Conservation (phyloP, 2,797 vertebrate genomes). For the Basileuterus tristriatus region DNA sequence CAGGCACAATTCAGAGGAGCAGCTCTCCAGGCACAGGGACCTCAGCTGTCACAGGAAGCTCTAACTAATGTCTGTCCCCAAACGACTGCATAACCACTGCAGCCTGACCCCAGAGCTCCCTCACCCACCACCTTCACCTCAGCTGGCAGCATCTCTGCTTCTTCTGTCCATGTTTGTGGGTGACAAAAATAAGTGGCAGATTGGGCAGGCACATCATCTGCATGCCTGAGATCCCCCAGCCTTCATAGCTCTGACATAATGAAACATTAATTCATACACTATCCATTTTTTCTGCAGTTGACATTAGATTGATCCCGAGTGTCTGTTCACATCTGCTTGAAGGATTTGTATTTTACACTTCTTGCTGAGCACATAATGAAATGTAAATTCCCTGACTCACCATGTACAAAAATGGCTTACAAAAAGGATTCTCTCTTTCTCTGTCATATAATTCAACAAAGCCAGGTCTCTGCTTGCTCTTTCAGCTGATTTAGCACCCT, state of each 20-base stretch:
- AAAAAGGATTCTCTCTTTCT: background rate
- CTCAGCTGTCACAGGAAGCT: background rate
- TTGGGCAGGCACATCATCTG: background rate
- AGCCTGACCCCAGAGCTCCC: background rate
- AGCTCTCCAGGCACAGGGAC: rapidly evolving
- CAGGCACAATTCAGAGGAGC: background rate
- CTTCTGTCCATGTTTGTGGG: background rate
- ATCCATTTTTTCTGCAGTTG: background rate
- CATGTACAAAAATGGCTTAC: background rate
- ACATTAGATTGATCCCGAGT: background rate
- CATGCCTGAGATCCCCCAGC: background rate
- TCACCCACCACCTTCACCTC: background rate
- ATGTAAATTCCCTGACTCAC: background rate
- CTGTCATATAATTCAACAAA: background rate
- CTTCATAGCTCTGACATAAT: background rate
- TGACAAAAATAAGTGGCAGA: background rate
- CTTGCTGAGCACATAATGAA: background rate
- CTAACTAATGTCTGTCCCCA: background rate
- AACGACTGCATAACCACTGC: background rate
- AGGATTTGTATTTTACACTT: background rate
- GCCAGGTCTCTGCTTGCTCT: background rate
- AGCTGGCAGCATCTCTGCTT: background rate
- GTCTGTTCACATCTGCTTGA: background rate
- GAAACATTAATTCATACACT: background rate
- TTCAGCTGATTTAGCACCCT: slow-evolving; percentile 5